Evolutionary conservation across 1,140 invertebrate species (phyloP).

Genomic region (Bombyx mandarina): DNA sequence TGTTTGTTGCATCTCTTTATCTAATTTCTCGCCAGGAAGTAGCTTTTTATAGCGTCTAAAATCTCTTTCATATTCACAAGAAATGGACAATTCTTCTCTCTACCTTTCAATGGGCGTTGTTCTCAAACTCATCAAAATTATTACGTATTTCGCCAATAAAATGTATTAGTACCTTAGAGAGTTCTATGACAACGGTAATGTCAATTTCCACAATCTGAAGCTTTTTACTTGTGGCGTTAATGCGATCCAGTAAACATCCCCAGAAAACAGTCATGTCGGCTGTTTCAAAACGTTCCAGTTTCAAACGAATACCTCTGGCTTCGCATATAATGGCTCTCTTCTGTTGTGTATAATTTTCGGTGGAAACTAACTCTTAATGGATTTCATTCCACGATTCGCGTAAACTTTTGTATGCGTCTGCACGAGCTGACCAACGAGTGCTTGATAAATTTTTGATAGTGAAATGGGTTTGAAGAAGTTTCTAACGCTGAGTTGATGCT

Average conservation of each 20-base stretch:
- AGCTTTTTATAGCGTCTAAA: conserved; percentile 1
- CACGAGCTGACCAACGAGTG: conserved; percentile 17
- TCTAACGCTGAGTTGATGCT: conserved; percentile 1
- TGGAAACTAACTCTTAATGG: conserved; percentile 10
- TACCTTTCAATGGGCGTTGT: not conserved
- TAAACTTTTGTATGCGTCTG: conserved; percentile 16
- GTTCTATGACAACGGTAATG: conserved; percentile 2
- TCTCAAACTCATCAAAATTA: not conserved
- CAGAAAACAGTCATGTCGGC: conserved; percentile 12
- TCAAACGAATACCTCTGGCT: conserved; percentile 12
- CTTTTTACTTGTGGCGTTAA: conserved; percentile 15
- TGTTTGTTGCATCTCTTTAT: conserved; percentile 1
- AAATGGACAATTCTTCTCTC: not conserved
- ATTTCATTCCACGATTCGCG: conserved; percentile 16
- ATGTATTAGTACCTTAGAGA: conserved; percentile 2
- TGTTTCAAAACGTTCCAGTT: conserved; percentile 14
- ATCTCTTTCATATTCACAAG: not conserved
- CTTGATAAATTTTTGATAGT: conserved; percentile 11
- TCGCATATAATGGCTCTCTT: conserved; percentile 13
- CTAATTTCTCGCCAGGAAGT: conserved; percentile 2
- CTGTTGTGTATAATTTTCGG: conserved; percentile 14
- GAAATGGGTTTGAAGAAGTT: conserved; percentile 5
- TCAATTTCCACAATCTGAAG: conserved; percentile 3
- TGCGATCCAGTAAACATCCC: conserved; percentile 3
- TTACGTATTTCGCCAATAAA: not conserved